Base-by-base conservation (phyloP, 2,113 vertebrate genomes). In the Gracilinanus agilis region DNA sequence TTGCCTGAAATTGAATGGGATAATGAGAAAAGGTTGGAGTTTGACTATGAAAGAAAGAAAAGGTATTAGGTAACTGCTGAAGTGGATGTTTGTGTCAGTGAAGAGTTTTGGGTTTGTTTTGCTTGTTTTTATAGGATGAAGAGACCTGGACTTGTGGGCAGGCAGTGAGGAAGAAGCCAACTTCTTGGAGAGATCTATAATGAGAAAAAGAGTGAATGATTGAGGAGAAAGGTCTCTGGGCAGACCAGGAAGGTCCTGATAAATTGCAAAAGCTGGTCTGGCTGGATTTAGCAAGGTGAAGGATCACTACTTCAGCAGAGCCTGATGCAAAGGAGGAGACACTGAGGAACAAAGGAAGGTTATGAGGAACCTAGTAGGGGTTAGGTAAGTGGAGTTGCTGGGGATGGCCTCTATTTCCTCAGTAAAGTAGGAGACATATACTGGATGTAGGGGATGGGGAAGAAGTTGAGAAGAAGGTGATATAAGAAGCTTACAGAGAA, bases 171-270 rank as follows among this genome's bases (percentile, higher is more conserved):
- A n/a, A 75, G 13, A 75, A 75, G 34, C 11, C 58, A 67, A 29
- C 34, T n/a, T n/a, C n/a, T n/a, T n/a, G n/a, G 34, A 75, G 34
- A n/a, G 16, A 75, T 34, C 34, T 75, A n/a, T 75, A 75, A n/a
- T 75, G 88, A 49, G 44, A 89, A 53, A 89, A 53, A 89, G 44
- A 89, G 44, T 49, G 88, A 44, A 44, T 49, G 9, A 89, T 24
- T 44, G 24, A 44, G 88, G 88, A 89, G 44, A 89, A 89, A 92
- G 92, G 92, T 58, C 89, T 49, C 91, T 61, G 44, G 88, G 54
- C 54, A 88, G 1, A 91, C 25, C 34, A 75, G 34, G n/a, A 19
- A 13, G 13, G 61, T n/a, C 61, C 6, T 75, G 61, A 19, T n/a
- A 75, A n/a, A 75, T n/a, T 75, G 61, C 34, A 75, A 75, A 75